phyloP scores from a whole-genome alignment of 2,888 invertebrate genomes.

The Biston stratarius region DNA sequence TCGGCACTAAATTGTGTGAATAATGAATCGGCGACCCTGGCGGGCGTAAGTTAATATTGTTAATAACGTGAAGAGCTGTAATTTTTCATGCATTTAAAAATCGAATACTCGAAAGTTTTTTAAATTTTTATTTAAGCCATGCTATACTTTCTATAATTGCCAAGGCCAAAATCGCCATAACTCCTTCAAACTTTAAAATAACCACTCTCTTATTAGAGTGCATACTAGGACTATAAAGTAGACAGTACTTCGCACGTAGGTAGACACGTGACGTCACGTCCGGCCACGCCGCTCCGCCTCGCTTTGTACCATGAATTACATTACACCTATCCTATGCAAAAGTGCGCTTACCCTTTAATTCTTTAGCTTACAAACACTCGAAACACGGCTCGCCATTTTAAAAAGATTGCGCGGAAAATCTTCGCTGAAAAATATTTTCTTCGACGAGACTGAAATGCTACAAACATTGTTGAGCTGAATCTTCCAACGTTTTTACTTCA shows the following conservation, averaged over 20 bases:
- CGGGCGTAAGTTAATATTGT: too few species aligned
- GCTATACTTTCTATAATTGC: too few species aligned
- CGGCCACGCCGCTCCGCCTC: conserved; percentile 56
- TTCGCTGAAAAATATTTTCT: conserved; percentile 23
- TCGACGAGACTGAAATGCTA: conserved; percentile 15
- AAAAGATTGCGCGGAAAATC: conserved; percentile 27
- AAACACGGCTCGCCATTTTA: conserved; percentile 16
- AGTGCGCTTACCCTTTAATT: conserved; percentile 45
- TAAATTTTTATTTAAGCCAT: too few species aligned
- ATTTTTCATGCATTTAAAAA: too few species aligned
- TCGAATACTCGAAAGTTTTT: too few species aligned
- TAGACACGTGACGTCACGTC: conserved; percentile 73
- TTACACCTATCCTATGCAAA: conserved; percentile 55
- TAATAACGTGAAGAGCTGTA: too few species aligned
- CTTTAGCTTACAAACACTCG: conserved; percentile 37
- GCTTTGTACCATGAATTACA: conserved; percentile 64
- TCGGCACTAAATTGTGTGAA: too few species aligned
- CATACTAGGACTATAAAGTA: conserved; percentile 1
- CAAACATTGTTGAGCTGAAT: conserved; percentile 21
- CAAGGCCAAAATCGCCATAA: too few species aligned
- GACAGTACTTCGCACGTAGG: conserved; percentile 49
- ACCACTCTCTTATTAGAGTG: neutral
- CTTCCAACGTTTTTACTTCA: conserved; percentile 1
- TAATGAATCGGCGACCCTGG: too few species aligned
- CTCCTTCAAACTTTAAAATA: neutral